Evolutionary conservation across 2,888 invertebrate genomes (phyloP).

Genomic region (Caenorhabditis sp.): DNA sequence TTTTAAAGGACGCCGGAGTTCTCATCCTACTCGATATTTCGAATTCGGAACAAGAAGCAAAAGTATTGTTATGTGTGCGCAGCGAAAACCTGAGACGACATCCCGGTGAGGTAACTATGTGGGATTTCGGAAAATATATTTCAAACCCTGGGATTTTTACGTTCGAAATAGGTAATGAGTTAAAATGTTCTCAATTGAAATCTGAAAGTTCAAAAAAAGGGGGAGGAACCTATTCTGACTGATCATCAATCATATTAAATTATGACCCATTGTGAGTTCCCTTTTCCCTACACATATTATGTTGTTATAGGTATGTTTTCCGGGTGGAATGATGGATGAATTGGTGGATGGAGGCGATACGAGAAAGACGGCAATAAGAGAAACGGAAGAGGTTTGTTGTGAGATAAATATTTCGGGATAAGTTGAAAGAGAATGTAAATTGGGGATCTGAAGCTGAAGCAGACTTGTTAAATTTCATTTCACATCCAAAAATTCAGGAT

Average conservation of each 20-base stretch:
- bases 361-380: conserved; percentile 48
- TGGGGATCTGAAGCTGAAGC: conserved; percentile 25
- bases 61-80: conserved; percentile 47
- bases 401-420: not conserved
- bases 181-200: not conserved
- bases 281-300: not conserved
- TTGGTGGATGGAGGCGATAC: conserved; percentile 31
- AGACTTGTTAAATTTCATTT: too few species aligned
- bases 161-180: not conserved
- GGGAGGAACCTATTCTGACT: not conserved
- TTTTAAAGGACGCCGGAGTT: conserved; percentile 51
- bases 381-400: conserved; percentile 44
- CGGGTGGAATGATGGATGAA: conserved; percentile 52
- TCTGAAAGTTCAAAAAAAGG: not conserved
- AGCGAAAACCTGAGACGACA: conserved; percentile 39
- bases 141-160: too few species aligned
- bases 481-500: too few species aligned
- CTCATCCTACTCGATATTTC: conserved; percentile 31
- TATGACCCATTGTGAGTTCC: conserved; percentile 3
- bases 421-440: conserved; percentile 12
- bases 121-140: too few species aligned
- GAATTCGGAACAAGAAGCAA: conserved; percentile 22
- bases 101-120: conserved; percentile 43
- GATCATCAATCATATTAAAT: not conserved
- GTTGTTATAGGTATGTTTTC: conserved; percentile 48